Evolutionary conservation across 2,797 vertebrate genomes (phyloP).

Genomic region (Parambassis ranga): DNA sequence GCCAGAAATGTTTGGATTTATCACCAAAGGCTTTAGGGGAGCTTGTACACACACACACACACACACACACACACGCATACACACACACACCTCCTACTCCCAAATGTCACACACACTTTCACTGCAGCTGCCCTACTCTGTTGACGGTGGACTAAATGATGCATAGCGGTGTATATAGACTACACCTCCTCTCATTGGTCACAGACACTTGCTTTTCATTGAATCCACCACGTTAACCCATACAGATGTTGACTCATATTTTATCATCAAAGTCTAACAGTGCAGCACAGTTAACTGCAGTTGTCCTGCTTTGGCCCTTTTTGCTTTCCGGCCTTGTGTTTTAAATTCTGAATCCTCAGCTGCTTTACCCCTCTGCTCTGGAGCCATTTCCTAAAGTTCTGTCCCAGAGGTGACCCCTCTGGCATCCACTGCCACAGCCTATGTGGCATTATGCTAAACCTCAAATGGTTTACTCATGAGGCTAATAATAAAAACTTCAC

Average conservation of each 20-base stretch:
- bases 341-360: slow-evolving; percentile 23
- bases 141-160: slow-evolving; percentile 70
- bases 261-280: slow-evolving; percentile 19
- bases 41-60: not conserved
- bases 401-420: slow-evolving; percentile 50
- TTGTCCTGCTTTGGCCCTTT: not conserved
- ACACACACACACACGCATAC: not conserved
- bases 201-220: slow-evolving; percentile 74
- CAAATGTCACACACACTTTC: slow-evolving; percentile 47
- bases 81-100: slow-evolving; percentile 26
- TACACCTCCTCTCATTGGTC: slow-evolving; percentile 61
- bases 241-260: slow-evolving; percentile 45
- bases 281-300: not conserved
- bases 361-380: slow-evolving; percentile 16
- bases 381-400: slow-evolving; percentile 17
- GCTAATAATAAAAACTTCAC: slow-evolving; percentile 69
- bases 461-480: slow-evolving; percentile 69
- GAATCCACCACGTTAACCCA: slow-evolving; percentile 40
- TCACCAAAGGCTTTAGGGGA: slow-evolving; percentile 29
- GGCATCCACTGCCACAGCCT: slow-evolving; percentile 38
- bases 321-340: not conserved
- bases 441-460: slow-evolving; percentile 56
- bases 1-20: slow-evolving; percentile 57
- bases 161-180: slow-evolving; percentile 65
- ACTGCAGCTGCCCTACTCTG: slow-evolving; percentile 43